phyloP scores from a whole-genome alignment of 2,113 vertebrate genomes.

The Hydrolagus affinis region DNA sequence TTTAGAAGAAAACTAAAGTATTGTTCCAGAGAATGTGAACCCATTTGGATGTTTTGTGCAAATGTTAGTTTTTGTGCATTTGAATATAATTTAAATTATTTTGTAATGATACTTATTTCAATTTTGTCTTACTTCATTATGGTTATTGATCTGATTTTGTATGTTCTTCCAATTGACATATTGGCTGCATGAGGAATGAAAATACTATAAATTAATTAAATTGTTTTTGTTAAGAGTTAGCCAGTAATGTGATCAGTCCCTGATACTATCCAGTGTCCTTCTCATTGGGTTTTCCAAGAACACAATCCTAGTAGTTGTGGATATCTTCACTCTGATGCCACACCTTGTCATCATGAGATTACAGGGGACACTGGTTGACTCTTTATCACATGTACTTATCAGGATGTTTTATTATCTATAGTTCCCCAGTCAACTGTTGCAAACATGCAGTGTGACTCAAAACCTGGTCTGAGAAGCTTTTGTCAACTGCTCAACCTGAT shows the following conservation, averaged over 20 bases:
- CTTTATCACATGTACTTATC: conserved; percentile 40
- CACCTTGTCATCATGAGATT: not conserved
- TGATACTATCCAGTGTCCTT: not conserved
- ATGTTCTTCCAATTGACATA: no score
- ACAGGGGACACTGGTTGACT: conserved; percentile 41
- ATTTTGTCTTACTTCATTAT: no score
- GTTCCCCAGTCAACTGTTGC: conserved; percentile 42
- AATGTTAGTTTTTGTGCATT: no score
- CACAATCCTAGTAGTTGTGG: not conserved
- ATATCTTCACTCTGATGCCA: conserved; percentile 10
- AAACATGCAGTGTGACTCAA: conserved; percentile 30
- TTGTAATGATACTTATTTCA: no score
- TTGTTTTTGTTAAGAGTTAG: no score
- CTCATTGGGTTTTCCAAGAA: conserved; percentile 5
- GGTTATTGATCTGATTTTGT: no score
- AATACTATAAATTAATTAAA: no score
- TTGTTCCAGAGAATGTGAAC: no score
- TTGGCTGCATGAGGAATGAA: no score
- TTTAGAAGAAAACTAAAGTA: no score
- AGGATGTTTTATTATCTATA: conserved; percentile 44
- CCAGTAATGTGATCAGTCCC: not conserved
- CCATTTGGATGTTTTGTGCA: no score
- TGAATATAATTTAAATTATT: no score
- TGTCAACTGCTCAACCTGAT: conserved; percentile 39
- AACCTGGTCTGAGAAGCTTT: conserved; percentile 36